These are phyloP conservation scores for Plebejus anna DNA, from an alignment of 2,888 invertebrate species.

Conservation along the genomic window DNA sequence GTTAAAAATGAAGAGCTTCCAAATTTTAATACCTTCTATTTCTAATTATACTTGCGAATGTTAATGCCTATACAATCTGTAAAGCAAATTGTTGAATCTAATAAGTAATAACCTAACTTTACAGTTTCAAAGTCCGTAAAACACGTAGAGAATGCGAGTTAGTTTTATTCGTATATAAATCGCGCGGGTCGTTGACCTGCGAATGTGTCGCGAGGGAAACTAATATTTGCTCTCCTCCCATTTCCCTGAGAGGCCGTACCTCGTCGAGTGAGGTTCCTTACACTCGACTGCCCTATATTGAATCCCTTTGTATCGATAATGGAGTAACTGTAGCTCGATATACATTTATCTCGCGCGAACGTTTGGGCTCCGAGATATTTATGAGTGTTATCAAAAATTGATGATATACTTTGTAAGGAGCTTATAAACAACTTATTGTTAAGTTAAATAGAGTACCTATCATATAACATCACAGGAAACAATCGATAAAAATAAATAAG, in stretches of 20 bases:
- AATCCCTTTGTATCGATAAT: slow-evolving; percentile 33
- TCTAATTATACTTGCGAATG: too few relatives aligned
- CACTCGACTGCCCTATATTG: slow-evolving; percentile 55
- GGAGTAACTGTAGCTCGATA: slow-evolving; percentile 21
- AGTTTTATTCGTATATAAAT: slow-evolving; percentile 55
- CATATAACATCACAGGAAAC: background rate
- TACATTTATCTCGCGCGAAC: slow-evolving; percentile 28
- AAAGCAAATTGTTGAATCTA: background rate
- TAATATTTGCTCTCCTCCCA: slow-evolving; percentile 72
- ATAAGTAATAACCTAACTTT: background rate
- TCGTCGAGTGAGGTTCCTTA: slow-evolving; percentile 63
- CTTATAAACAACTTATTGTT: background rate
- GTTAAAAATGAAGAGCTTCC: too few relatives aligned
- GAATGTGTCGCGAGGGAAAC: slow-evolving; percentile 63
- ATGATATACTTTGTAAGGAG: background rate
- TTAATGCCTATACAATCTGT: background rate
- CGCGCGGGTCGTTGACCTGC: slow-evolving; percentile 69
- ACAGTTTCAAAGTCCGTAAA: background rate
- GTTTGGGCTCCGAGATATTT: background rate
- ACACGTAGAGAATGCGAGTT: slow-evolving; percentile 32
- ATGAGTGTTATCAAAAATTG: background rate
- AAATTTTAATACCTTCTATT: background rate
- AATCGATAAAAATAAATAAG: background rate
- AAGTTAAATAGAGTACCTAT: background rate
- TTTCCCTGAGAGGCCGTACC: slow-evolving; percentile 61